Conservation (phyloP, 2,888 invertebrate genomes). For the Cerastis rubricosa region DNA sequence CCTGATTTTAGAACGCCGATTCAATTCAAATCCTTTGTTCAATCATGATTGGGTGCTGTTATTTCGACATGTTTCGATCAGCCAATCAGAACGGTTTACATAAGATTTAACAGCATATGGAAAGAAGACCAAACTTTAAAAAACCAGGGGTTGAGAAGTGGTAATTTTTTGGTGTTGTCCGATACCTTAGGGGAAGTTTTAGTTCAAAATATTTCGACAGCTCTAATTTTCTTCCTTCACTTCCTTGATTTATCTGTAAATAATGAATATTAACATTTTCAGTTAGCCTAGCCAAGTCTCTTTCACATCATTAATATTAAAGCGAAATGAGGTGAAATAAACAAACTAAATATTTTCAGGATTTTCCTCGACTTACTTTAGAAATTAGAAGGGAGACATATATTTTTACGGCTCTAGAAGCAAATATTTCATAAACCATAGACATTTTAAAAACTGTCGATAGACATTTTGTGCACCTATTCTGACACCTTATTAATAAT, state of each 20-base stretch:
- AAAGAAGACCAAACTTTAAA: not conserved
- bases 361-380: no score
- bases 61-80: not conserved
- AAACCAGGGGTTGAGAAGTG: not conserved
- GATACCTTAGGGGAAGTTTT: conserved; percentile 27
- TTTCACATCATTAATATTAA: no score
- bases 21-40: not conserved
- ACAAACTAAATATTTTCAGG: no score
- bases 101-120: not conserved
- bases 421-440: no score
- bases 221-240: conserved; percentile 31
- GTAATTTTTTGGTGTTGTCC: not conserved
- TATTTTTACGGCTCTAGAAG: no score
- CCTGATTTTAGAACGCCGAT: conserved; percentile 3
- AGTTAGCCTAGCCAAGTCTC: no score
- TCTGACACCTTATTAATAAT: no score
- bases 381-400: no score
- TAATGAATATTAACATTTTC: not conserved
- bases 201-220: conserved; percentile 36
- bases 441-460: no score
- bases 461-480: no score
- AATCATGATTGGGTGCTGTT: not conserved
- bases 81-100: not conserved
- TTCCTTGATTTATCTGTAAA: conserved; percentile 30
- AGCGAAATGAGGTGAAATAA: no score